Percentiles rank a stretch among this genome's conserved stretches.
phyloP scores from a whole-genome alignment of 2,797 vertebrate genomes.

The Protonibea diacanthus region DNA sequence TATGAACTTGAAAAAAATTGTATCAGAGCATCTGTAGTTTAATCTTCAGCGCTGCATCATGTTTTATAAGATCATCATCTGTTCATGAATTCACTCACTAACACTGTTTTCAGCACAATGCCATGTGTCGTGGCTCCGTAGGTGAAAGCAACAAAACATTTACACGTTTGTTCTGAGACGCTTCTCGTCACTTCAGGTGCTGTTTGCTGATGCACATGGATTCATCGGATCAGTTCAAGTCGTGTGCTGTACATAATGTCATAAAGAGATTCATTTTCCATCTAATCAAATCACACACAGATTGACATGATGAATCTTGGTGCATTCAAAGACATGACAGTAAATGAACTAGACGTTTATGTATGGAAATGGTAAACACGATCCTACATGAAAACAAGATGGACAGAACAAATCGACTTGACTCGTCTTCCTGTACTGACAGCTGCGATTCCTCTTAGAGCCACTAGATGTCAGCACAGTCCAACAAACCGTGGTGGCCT shows the following conservation, averaged over 20 bases:
- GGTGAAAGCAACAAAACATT: neutral
- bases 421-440: neutral
- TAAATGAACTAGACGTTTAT: neutral
- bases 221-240: neutral
- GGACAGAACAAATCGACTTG: neutral
- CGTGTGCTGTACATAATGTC: neutral
- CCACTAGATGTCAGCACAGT: constrained; percentile 67
- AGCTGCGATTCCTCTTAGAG: neutral
- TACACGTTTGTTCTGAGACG: too few relatives aligned
- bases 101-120: too few relatives aligned
- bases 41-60: too few relatives aligned
- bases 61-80: too few relatives aligned
- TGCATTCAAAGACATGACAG: neutral
- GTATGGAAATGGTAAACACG: neutral
- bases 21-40: too few relatives aligned
- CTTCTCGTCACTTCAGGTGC: neutral
- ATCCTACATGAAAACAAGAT: neutral
- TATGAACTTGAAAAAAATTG: too few relatives aligned
- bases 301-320: neutral
- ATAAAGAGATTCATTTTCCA: neutral
- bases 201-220: neutral
- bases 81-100: too few relatives aligned
- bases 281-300: neutral
- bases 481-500: constrained; percentile 26
- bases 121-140: too few relatives aligned